A percentile compares a stretch with the other conserved stretches of the same genome.
These are phyloP conservation scores for Psephotus haematonotus DNA, from an alignment of 2,113 vertebrate species.

Conservation along the genomic window DNA sequence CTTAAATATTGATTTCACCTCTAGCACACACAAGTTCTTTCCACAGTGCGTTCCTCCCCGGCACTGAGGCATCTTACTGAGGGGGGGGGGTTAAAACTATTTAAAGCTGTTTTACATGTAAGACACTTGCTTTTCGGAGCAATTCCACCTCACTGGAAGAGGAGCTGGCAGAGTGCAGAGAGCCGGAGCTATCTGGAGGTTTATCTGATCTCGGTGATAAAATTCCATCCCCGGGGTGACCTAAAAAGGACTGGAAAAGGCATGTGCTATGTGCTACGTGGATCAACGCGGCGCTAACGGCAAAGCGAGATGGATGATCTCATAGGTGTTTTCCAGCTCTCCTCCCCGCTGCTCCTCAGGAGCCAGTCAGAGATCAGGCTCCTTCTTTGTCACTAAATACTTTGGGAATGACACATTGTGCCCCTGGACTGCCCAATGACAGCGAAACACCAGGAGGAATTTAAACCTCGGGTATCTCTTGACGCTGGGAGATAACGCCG, in stretches of 20 bases:
- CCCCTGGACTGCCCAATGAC: conserved; percentile 11
- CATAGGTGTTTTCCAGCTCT: conserved; percentile 59
- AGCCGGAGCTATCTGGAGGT: background rate
- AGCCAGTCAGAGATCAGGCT: conserved; percentile 26
- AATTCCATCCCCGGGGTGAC: conserved; percentile 44
- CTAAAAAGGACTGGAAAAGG: conserved; percentile 66
- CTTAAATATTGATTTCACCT: conserved; percentile 21
- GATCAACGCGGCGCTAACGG: background rate
- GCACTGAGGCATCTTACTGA: background rate
- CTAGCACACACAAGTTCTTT: background rate
- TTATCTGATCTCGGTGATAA: conserved; percentile 60
- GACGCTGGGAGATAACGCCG: background rate
- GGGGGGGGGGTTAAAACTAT: background rate
- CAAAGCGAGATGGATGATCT: conserved; percentile 12
- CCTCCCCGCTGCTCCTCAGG: background rate
- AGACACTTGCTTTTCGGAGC: background rate
- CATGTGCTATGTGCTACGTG: background rate
- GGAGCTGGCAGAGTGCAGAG: background rate
- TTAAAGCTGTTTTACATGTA: background rate
- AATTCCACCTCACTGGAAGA: background rate
- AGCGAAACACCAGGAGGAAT: background rate
- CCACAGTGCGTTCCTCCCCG: background rate
- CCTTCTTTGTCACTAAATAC: conserved; percentile 40
- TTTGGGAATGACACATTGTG: conserved; percentile 38
- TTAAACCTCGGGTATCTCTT: background rate